These are phyloP conservation scores for Hystrix cristata DNA, from an alignment of 2,113 vertebrate genomes.

Conservation along the genomic window DNA sequence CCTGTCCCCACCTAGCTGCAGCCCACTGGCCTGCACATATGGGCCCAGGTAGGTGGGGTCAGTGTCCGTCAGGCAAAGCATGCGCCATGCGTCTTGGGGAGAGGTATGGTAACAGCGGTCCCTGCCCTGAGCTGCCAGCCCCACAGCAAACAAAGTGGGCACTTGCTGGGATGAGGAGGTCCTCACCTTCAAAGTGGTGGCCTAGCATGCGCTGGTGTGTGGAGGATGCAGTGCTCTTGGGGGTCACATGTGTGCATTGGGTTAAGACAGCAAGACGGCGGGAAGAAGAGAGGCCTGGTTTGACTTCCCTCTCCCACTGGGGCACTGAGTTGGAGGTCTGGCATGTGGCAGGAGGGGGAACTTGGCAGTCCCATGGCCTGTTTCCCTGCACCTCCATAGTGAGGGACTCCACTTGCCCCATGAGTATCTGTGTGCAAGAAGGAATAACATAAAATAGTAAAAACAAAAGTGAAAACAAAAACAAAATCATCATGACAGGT, in stretches of 20 bases:
- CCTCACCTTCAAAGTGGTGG: not conserved
- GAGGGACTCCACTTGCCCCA: not conserved
- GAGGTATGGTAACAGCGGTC: not conserved
- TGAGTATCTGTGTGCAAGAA: not conserved
- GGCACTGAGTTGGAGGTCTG: not conserved
- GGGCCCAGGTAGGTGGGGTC: no score
- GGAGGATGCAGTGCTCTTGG: not conserved
- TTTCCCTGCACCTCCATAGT: not conserved
- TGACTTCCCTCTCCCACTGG: not conserved
- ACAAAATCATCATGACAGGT: not conserved
- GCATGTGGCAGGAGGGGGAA: not conserved
- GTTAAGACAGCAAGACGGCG: fast-evolving
- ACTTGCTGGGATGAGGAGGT: not conserved
- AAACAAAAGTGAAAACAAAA: not conserved
- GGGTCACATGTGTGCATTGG: fast-evolving
- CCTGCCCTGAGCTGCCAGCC: not conserved
- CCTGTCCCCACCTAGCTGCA: not conserved
- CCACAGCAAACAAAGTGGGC: not conserved
- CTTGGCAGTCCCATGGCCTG: not conserved
- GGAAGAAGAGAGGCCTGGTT: not conserved
- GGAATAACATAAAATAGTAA: not conserved
- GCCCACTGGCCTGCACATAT: not conserved
- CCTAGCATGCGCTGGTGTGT: fast-evolving
- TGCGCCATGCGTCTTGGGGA: not conserved
- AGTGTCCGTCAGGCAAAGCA: not conserved